These are phyloP conservation scores for Anoura caudifer DNA, from an alignment of 2,113 vertebrate genomes.

Conservation along the genomic window DNA sequence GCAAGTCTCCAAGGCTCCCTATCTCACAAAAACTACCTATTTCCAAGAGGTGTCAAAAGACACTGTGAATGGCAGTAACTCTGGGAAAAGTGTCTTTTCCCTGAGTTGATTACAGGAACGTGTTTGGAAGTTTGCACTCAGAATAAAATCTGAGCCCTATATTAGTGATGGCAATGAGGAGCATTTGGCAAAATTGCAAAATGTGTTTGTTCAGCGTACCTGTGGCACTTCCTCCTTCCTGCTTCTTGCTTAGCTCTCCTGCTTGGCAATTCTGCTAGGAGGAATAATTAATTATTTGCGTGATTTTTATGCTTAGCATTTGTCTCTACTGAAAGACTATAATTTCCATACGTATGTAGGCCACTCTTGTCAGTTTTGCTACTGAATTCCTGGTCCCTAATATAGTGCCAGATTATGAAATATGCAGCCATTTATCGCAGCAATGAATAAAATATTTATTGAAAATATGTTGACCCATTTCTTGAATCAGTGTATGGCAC, in stretches of 20 bases:
- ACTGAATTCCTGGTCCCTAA: accelerated
- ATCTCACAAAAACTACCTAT: neutral
- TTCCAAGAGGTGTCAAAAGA: neutral
- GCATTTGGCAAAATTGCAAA: neutral
- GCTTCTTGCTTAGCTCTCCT: neutral
- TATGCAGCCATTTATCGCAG: neutral
- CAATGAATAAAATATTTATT: neutral
- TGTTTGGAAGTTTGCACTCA: neutral
- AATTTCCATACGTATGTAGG: neutral
- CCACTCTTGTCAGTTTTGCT: neutral
- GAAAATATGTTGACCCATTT: neutral
- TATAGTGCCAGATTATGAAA: neutral
- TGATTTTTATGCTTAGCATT: neutral
- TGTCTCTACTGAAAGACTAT: neutral
- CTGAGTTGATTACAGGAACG: neutral
- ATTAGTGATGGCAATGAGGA: neutral
- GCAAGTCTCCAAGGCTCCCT: neutral
- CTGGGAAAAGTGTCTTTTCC: neutral
- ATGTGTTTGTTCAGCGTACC: neutral
- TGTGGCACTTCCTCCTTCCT: neutral
- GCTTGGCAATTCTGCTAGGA: neutral
- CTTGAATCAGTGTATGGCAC: neutral
- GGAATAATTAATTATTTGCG: neutral
- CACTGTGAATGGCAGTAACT: neutral
- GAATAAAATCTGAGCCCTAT: neutral